A percentile compares a stretch with the other conserved stretches of the same genome.
Evolutionary conservation across 2,888 invertebrate genomes (phyloP).

Genomic region (Meta bourneti): DNA sequence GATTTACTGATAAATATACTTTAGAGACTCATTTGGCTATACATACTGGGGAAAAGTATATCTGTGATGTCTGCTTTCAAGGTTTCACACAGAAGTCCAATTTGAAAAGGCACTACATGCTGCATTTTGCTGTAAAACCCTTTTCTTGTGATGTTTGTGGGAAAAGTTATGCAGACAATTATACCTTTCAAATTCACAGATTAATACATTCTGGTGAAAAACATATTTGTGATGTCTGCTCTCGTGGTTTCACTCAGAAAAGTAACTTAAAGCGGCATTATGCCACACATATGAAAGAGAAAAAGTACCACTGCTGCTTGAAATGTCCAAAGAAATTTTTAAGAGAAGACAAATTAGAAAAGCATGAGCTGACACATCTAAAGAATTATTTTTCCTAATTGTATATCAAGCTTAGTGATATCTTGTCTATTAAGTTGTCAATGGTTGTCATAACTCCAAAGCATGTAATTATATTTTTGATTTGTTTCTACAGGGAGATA

Average conservation of each 20-base stretch:
- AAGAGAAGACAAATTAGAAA: slow-evolving; percentile 63
- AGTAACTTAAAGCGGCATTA: slow-evolving; percentile 64
- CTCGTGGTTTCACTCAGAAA: slow-evolving; percentile 68
- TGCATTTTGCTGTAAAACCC: slow-evolving; percentile 66
- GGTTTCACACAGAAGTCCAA: slow-evolving; percentile 72
- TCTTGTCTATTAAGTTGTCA: neutral
- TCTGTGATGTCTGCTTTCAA: slow-evolving; percentile 70
- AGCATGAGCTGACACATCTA: slow-evolving; percentile 62
- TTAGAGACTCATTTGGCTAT: slow-evolving; percentile 67
- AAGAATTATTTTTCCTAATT: slow-evolving; percentile 19
- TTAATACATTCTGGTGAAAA: slow-evolving; percentile 69
- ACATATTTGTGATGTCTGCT: slow-evolving; percentile 63
- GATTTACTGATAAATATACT: slow-evolving; percentile 71
- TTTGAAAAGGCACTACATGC: slow-evolving; percentile 65
- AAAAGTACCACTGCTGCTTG: slow-evolving; percentile 63
- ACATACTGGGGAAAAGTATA: slow-evolving; percentile 65
- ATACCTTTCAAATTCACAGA: slow-evolving; percentile 66
- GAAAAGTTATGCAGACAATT: slow-evolving; percentile 71
- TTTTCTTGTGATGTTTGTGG: slow-evolving; percentile 69
- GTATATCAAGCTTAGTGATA: neutral
- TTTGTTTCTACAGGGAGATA: neutral
- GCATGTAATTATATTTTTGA: neutral
- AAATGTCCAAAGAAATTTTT: slow-evolving; percentile 68
- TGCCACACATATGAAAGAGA: slow-evolving; percentile 59
- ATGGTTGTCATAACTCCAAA: neutral